Evolutionary conservation across 1,140 invertebrate genomes (phyloP), one percentile per base, ranked within the genome.

Genomic region (Steinernema khuongi): DNA sequence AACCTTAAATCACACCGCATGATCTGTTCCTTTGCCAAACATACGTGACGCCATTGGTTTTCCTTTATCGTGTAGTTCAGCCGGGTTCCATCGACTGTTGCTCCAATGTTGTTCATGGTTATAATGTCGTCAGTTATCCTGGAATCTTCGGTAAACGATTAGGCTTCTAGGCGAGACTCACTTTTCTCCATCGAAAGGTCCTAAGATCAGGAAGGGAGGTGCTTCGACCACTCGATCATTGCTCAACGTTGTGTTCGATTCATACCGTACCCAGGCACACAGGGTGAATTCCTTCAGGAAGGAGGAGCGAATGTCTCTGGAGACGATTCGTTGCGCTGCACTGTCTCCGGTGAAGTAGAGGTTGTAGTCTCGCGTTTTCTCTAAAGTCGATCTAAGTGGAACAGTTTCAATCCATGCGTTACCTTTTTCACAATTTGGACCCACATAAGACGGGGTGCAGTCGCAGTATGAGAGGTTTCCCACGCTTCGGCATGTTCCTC

Each of bases 51-150:
- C 50, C 50, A 60, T 60, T 60, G 14, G 19, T 60, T 60, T 22
- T 60, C 50, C 50, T 60, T 60, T 14, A 60, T 60, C 26, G 50
- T 60, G 50, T 60, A 60, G 19, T 60, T 60, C 11, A 60, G 19
- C 22, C 50, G 14, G 7, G 50, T 4, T 26, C 50, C 14, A 26
- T 60, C 50, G 4, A 60, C 19, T 60, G 19, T 14, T n/a, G 19
- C 50, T 14, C 50, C 50, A 60, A 60, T 60, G 26, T 7, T 60
- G 26, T 60, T 22, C 50, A 60, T 60, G 7, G 7, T 60, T 7
- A 60, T 60, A 4, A 60, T 11, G 19, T 60, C 50, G 50, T 22
- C 26, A 22, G 50, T 60, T n/a, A 60, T 26, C 26, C 50, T 60
- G 19, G 26, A 60, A n/a, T n/a, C n/a, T n/a, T n/a, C n/a, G n/a